Percentiles rank a stretch among this genome's conserved stretches.
Evolutionary conservation across 2,797 vertebrate genomes (phyloP).

Genomic region (Myotis myotis): DNA sequence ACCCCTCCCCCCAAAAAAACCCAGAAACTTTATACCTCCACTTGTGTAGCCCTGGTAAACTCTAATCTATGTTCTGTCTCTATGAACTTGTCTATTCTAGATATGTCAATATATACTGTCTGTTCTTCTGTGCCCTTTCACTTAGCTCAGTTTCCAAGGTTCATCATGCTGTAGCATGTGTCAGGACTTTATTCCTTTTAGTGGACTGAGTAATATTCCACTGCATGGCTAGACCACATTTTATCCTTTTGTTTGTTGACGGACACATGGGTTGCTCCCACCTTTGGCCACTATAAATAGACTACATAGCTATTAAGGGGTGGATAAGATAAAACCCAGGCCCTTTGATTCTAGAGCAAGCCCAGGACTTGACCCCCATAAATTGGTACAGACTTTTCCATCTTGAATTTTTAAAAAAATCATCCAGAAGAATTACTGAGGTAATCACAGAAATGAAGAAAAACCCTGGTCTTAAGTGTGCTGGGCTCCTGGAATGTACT

Average conservation of each 20-base stretch:
- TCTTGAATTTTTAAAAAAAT: background rate
- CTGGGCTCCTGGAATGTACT: background rate
- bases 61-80: background rate
- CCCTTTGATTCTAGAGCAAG: background rate
- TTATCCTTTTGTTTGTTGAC: background rate
- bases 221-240: background rate
- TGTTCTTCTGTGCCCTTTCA: background rate
- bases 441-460: background rate
- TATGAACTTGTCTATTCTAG: background rate
- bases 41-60: too few relatives aligned
- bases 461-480: background rate
- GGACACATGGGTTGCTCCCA: background rate
- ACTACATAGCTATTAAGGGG: background rate
- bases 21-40: background rate
- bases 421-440: background rate
- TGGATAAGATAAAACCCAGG: background rate
- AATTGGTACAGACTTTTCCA: background rate
- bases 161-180: background rate
- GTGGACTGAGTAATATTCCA: background rate
- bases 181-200: background rate
- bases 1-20: too few relatives aligned
- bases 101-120: fast-evolving
- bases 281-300: background rate
- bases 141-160: background rate
- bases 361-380: background rate